These are phyloP conservation scores for Nowickia ferox DNA, from an alignment of 2,888 invertebrate genomes.

Conservation along the genomic window DNA sequence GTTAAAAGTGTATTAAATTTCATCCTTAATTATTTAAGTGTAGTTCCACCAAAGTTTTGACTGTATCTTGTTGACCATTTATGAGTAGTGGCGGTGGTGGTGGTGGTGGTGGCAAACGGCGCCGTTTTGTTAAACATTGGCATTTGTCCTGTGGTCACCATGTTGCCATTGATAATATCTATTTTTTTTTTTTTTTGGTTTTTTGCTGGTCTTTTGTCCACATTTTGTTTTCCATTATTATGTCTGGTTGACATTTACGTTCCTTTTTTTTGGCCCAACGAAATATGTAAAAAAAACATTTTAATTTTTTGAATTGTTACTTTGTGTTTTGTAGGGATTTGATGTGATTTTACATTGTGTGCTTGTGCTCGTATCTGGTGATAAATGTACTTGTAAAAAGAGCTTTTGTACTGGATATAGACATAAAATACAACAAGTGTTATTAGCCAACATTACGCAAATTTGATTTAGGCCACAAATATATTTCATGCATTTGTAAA, in stretches of 20 bases:
- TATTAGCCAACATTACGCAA: conserved; percentile 54
- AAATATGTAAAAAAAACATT: neutral
- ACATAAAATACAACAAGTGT: conserved; percentile 47
- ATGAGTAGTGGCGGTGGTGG: neutral
- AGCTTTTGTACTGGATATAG: neutral
- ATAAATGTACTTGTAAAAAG: conserved; percentile 71
- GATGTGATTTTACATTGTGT: conserved; percentile 66
- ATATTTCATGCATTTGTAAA: neutral
- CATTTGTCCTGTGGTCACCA: conserved; percentile 63
- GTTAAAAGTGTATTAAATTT: conserved; percentile 7
- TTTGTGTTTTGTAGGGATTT: conserved; percentile 51
- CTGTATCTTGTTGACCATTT: conserved; percentile 50
- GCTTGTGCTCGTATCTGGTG: conserved; percentile 55
- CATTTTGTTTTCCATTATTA: conserved; percentile 63
- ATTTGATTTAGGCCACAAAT: conserved; percentile 44
- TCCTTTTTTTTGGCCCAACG: neutral
- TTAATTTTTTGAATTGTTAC: conserved; percentile 12
- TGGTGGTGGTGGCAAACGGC: conserved; percentile 53
- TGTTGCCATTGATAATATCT: conserved; percentile 40
- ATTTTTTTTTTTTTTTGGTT: conserved; percentile 13
- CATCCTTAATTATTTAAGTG: neutral
- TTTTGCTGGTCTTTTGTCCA: conserved; percentile 25
- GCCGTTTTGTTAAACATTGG: conserved; percentile 57
- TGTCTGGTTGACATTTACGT: conserved; percentile 46
- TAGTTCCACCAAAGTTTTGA: conserved; percentile 10